A percentile compares a stretch with the other conserved stretches of the same genome.
Evolutionary conservation across 2,113 vertebrate genomes (phyloP).

Genomic region (Rhinolophus sinicus): DNA sequence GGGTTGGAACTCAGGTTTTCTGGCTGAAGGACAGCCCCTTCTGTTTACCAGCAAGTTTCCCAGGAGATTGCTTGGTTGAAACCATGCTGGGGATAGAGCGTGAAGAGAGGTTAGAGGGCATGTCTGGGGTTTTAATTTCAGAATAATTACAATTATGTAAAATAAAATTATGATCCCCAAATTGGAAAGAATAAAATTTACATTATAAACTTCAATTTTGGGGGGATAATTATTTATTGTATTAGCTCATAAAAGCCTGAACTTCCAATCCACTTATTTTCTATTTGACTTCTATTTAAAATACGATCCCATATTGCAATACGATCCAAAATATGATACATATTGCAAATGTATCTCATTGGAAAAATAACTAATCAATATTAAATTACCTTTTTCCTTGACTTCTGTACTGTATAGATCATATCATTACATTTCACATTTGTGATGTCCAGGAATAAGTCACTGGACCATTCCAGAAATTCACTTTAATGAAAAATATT

Average conservation of each 20-base stretch:
- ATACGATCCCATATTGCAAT: background rate
- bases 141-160: background rate
- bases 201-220: background rate
- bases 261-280: background rate
- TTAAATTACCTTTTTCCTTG: background rate
- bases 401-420: background rate
- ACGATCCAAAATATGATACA: background rate
- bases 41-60: background rate
- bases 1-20: background rate
- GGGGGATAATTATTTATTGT: background rate
- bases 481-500: conserved; percentile 1
- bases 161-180: background rate
- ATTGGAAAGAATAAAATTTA: background rate
- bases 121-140: background rate
- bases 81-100: background rate
- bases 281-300: background rate
- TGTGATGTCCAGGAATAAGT: background rate
- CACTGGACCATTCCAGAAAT: background rate
- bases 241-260: background rate
- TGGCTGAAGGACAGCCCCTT: background rate
- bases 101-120: background rate
- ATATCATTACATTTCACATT: background rate
- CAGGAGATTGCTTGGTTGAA: background rate
- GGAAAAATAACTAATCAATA: background rate
- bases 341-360: background rate